These are phyloP conservation scores for Thamnaconus septentrionalis DNA, from an alignment of 2,113 vertebrate genomes.

Conservation along the genomic window DNA sequence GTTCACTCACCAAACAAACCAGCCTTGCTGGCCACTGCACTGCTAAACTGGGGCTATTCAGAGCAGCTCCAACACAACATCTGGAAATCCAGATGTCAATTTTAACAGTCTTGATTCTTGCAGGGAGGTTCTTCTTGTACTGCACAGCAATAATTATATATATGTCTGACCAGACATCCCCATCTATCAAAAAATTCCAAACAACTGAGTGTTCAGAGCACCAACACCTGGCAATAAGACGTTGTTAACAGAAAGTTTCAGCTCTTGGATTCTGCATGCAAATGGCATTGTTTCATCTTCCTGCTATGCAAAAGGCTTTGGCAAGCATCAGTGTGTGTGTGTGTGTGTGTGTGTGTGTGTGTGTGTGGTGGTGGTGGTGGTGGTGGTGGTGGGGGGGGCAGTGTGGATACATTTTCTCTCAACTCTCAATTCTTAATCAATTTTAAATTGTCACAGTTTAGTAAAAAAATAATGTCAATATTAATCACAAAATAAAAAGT, in stretches of 20 bases:
- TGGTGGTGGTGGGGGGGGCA: no score
- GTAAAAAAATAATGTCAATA: neutral
- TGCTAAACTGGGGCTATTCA: slow-evolving; percentile 3
- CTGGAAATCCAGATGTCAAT: slow-evolving; percentile 16
- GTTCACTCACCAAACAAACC: slow-evolving; percentile 45
- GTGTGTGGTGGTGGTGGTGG: no score
- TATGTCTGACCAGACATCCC: no score
- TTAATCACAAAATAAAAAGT: neutral
- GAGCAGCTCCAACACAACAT: slow-evolving; percentile 3
- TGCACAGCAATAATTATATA: neutral
- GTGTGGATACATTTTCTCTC: no score
- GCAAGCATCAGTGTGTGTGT: slow-evolving; percentile 28
- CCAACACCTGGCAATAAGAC: neutral
- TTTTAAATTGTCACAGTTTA: neutral
- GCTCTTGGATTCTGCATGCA: slow-evolving; percentile 34
- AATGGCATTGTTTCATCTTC: slow-evolving; percentile 40
- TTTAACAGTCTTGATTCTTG: neutral
- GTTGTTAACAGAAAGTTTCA: slow-evolving; percentile 11
- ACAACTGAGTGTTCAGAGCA: neutral
- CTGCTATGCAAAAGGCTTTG: slow-evolving; percentile 45
- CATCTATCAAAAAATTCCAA: neutral
- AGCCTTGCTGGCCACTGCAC: slow-evolving; percentile 16
- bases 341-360: slow-evolving; percentile 1
- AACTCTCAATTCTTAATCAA: no score
- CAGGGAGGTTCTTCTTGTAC: neutral